These are phyloP conservation scores for Clunio marinus DNA, from an alignment of 2,888 invertebrate species.

Conservation along the genomic window DNA sequence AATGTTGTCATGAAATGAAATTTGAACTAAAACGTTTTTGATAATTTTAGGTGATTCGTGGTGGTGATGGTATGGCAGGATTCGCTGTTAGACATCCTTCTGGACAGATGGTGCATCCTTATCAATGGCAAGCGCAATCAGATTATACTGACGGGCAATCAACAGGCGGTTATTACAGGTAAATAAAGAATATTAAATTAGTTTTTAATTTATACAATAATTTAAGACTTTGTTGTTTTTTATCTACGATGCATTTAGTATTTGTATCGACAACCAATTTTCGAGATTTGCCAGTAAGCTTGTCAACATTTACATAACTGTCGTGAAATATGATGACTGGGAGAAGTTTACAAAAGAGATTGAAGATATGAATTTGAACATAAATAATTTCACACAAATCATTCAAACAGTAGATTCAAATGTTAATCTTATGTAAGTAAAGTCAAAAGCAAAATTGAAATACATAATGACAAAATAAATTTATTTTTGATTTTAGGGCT, in stretches of 20 bases:
- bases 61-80: slow-evolving; percentile 91
- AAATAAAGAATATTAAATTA: too few species aligned
- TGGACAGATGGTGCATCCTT: slow-evolving; percentile 80
- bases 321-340: slow-evolving; percentile 91
- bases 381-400: slow-evolving; percentile 78
- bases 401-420: slow-evolving; percentile 76
- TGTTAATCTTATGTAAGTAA: slow-evolving; percentile 68
- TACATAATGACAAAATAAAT: neutral
- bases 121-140: slow-evolving; percentile 83
- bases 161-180: slow-evolving; percentile 66
- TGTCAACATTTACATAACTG: slow-evolving; percentile 84
- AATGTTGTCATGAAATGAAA: neutral
- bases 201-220: too few species aligned
- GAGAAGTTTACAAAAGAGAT: slow-evolving; percentile 86
- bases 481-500: slow-evolving; percentile 45
- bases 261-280: slow-evolving; percentile 91
- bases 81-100: slow-evolving; percentile 84
- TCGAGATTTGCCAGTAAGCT: slow-evolving; percentile 85
- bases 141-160: slow-evolving; percentile 83
- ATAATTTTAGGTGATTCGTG: slow-evolving; percentile 74
- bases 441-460: neutral
- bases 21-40: neutral
- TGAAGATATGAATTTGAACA: slow-evolving; percentile 79
- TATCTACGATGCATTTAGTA: too few species aligned
- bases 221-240: too few species aligned